A percentile compares a stretch with the other conserved stretches of the same genome.
These are phyloP conservation scores for Pygmarrhopalites habei DNA, from an alignment of 1,140 invertebrate genomes.

Conservation along the genomic window DNA sequence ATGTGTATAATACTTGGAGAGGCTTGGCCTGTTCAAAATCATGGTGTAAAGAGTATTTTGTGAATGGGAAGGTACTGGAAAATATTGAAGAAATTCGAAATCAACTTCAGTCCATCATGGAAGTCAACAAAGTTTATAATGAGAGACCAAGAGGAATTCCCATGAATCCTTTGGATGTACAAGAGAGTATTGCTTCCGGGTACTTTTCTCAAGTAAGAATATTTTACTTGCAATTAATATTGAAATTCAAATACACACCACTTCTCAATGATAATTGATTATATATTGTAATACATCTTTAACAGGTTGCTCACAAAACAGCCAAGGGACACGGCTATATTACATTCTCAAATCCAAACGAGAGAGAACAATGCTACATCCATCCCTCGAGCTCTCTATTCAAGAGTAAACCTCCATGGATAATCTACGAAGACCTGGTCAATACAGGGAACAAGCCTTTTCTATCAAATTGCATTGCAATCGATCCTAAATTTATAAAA, in stretches of 20 bases:
- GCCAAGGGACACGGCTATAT: background rate
- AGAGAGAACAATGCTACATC: background rate
- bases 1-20: background rate
- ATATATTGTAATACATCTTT: too few species aligned
- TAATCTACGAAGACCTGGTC: background rate
- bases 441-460: constrained; percentile 1
- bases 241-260: too few species aligned
- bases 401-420: background rate
- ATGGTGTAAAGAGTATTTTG: background rate
- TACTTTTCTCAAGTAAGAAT: background rate
- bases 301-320: background rate
- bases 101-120: background rate
- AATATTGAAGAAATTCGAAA: background rate
- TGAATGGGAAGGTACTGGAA: background rate
- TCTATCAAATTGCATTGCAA: background rate
- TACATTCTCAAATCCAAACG: background rate
- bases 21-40: too few species aligned
- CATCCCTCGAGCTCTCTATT: background rate
- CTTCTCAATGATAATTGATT: too few species aligned
- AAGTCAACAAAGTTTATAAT: background rate
- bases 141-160: background rate
- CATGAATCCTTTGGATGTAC: background rate
- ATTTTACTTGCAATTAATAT: too few species aligned
- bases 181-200: background rate
- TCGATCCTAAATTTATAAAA: background rate